phyloP scores from a whole-genome alignment of 2,797 vertebrate genomes.

The Steatocranus sp. region DNA sequence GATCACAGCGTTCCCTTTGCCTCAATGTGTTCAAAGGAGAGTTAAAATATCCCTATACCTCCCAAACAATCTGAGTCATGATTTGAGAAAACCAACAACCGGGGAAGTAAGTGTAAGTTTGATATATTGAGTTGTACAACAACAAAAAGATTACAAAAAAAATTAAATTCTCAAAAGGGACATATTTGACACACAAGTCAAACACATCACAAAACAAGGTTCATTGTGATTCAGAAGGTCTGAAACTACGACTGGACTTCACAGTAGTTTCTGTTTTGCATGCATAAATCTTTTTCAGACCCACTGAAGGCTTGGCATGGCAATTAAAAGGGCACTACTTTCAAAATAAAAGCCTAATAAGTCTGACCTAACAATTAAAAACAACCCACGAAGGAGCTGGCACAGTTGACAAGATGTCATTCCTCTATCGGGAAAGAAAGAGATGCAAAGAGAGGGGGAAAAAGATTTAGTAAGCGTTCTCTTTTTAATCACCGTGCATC shows the following conservation, averaged over 20 bases:
- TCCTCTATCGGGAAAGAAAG: background rate
- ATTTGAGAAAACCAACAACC: background rate
- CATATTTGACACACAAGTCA: background rate
- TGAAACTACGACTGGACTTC: background rate
- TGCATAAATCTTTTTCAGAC: background rate
- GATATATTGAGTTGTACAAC: background rate
- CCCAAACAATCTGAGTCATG: background rate
- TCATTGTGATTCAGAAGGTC: background rate
- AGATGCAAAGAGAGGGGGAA: background rate
- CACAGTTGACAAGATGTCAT: background rate
- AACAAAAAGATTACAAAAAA: background rate
- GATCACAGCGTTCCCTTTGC: background rate
- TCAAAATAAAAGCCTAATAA: background rate
- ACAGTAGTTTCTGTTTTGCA: background rate
- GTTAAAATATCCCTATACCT: background rate
- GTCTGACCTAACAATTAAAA: slow-evolving; percentile 1
- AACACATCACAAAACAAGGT: background rate
- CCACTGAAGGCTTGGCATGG: background rate
- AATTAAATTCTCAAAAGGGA: background rate
- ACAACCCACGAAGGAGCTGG: background rate
- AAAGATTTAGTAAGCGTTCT: slow-evolving; percentile 30
- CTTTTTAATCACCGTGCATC: slow-evolving; percentile 59
- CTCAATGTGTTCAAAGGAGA: background rate
- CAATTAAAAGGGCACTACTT: background rate
- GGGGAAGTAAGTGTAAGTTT: background rate